phyloP scores from a whole-genome alignment of 2,888 invertebrate genomes.

The Oxystoma pomonae region DNA sequence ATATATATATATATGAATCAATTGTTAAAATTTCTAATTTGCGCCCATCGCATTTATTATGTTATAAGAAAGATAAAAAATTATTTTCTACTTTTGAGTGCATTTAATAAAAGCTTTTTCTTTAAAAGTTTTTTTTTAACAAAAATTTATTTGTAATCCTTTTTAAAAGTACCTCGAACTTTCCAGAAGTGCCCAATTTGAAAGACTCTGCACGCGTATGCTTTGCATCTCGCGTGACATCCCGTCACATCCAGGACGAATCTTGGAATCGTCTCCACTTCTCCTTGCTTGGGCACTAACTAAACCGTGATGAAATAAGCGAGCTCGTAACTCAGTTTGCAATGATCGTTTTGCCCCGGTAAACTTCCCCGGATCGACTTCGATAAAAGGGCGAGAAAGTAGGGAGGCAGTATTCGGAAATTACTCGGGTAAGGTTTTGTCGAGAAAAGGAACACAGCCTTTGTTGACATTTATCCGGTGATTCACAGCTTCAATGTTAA shows the following conservation, averaged over 20 bases:
- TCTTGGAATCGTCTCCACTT: constrained; percentile 32
- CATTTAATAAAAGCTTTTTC: too few relatives aligned
- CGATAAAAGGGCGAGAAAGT: too few relatives aligned
- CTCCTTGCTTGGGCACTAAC: constrained; percentile 31
- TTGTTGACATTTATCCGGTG: neutral
- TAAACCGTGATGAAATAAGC: constrained; percentile 28
- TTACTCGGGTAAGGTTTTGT: neutral
- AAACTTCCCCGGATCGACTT: neutral
- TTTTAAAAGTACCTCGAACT: too few relatives aligned
- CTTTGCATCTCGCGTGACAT: constrained; percentile 42
- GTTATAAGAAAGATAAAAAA: too few relatives aligned
- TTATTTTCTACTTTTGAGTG: too few relatives aligned
- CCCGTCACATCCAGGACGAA: constrained; percentile 43
- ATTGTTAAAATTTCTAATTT: too few relatives aligned
- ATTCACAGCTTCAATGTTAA: neutral
- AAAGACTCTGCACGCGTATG: too few relatives aligned
- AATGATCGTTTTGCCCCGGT: neutral
- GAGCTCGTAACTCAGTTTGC: neutral
- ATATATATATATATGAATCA: too few relatives aligned
- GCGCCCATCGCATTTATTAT: too few relatives aligned
- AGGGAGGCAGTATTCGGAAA: neutral
- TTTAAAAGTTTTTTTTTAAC: too few relatives aligned
- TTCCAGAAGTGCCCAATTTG: too few relatives aligned
- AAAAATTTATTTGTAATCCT: too few relatives aligned
- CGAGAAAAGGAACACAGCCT: neutral